Evolutionary conservation across 2,888 invertebrate species (phyloP).

Genomic region (Hololepta plana): DNA sequence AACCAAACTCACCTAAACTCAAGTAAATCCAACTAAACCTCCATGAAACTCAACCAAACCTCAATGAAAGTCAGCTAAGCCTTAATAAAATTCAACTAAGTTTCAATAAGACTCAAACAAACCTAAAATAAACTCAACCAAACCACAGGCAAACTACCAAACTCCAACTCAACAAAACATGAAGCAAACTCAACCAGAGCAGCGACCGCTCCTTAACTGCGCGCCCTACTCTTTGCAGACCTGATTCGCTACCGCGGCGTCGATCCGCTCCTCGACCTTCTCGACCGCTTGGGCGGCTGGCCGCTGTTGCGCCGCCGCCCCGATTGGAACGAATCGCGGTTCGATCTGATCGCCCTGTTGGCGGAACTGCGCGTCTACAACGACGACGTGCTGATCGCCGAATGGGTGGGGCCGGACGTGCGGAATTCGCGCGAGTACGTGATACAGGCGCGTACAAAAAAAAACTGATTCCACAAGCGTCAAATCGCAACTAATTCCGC

Average conservation of each 20-base stretch:
- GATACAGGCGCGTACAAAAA: slow-evolving; percentile 38
- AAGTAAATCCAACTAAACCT: too few species aligned
- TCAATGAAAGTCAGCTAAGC: too few species aligned
- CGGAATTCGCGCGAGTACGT: slow-evolving; percentile 83
- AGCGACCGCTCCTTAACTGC: background rate
- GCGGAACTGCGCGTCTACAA: slow-evolving; percentile 62
- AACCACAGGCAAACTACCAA: too few species aligned
- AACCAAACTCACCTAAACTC: too few species aligned
- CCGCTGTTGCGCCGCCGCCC: slow-evolving; percentile 47
- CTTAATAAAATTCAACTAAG: too few species aligned
- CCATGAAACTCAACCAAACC: too few species aligned
- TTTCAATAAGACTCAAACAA: too few species aligned
- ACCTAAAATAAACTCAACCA: too few species aligned
- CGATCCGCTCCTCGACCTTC: slow-evolving; percentile 46
- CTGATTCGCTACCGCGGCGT: slow-evolving; percentile 52
- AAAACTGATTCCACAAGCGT: background rate
- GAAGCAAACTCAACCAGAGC: too few species aligned
- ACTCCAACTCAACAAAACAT: too few species aligned
- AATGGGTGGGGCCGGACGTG: slow-evolving; percentile 86
- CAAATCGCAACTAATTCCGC: too few species aligned
- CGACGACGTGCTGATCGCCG: slow-evolving; percentile 69
- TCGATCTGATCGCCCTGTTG: slow-evolving; percentile 56
- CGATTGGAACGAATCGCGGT: slow-evolving; percentile 43
- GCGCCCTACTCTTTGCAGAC: slow-evolving; percentile 24
- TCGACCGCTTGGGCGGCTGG: slow-evolving; percentile 73